Evolutionary conservation across 64 coral and sea anemone genomes (phyloP).

Genomic region (Platygyra sinensis): DNA sequence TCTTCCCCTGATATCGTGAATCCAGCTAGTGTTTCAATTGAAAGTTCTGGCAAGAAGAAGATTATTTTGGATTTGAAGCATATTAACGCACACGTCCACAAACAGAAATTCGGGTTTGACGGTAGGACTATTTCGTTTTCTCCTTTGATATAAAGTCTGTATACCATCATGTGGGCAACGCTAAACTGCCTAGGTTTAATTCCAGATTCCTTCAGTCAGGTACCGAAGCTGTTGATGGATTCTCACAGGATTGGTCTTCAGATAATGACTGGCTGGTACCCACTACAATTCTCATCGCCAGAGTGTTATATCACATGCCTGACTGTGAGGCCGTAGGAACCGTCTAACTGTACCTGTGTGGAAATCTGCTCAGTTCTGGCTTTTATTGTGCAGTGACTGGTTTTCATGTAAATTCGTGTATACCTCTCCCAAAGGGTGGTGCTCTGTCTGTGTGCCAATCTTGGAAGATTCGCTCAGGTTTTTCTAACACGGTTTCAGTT

Average conservation of each 20-base stretch:
- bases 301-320: not conserved
- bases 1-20: slow-evolving; percentile 11
- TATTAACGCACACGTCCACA: slow-evolving; percentile 5
- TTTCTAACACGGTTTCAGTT: no score
- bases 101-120: slow-evolving; percentile 48
- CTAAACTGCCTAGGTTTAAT: slow-evolving; percentile 60
- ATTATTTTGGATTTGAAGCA: slow-evolving; percentile 52
- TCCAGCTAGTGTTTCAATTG: slow-evolving; percentile 21
- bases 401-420: slow-evolving; percentile 9
- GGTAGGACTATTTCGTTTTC: slow-evolving; percentile 36
- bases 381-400: slow-evolving; percentile 8
- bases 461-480: not conserved
- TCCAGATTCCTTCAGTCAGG: no score
- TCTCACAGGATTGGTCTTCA: slow-evolving; percentile 46
- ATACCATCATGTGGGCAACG: slow-evolving; percentile 51
- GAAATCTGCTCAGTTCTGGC: slow-evolving; percentile 8
- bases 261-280: slow-evolving; percentile 23
- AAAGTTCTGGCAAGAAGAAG: slow-evolving; percentile 34
- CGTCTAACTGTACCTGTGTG: slow-evolving; percentile 8
- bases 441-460: not conserved
- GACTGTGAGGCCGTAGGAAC: not conserved
- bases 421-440: not conserved
- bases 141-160: slow-evolving; percentile 41
- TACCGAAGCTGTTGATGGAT: slow-evolving; percentile 57
- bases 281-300: not conserved